A percentile compares a stretch with the other conserved stretches of the same genome.
These are phyloP conservation scores for Margarornis squamiger DNA, from an alignment of 2,797 vertebrate species.

Conservation along the genomic window DNA sequence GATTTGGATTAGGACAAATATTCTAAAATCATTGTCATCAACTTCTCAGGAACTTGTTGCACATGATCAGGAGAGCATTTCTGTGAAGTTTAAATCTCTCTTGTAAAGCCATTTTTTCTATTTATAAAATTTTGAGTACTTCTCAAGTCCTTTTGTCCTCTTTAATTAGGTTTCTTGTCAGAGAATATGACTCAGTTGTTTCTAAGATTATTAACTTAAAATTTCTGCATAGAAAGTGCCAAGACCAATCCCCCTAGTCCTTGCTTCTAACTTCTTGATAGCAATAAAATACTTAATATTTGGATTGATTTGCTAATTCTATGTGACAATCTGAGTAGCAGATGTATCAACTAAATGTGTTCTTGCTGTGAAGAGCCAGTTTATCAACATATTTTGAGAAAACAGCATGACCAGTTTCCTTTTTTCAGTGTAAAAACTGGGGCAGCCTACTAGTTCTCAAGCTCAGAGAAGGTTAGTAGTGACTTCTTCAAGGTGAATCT, in stretches of 20 bases:
- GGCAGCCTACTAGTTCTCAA: neutral
- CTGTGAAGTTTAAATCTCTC: neutral
- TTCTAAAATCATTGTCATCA: neutral
- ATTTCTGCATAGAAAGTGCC: neutral
- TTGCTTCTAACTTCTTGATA: neutral
- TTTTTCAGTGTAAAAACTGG: neutral
- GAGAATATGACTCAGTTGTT: neutral
- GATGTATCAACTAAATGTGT: slow-evolving; percentile 18
- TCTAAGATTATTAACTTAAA: neutral
- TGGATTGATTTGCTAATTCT: slow-evolving; percentile 44
- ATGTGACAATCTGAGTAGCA: neutral
- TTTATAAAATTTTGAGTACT: neutral
- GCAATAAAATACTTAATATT: slow-evolving; percentile 39
- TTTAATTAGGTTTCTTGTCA: neutral
- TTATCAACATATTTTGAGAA: slow-evolving; percentile 35
- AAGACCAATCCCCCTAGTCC: neutral
- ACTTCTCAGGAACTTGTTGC: neutral
- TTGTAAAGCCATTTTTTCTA: neutral
- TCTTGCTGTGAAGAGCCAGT: slow-evolving; percentile 37
- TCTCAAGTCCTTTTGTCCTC: neutral
- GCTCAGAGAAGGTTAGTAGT: neutral
- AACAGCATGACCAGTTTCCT: neutral
- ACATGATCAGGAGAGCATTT: neutral
- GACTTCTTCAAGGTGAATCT: slow-evolving; percentile 7
- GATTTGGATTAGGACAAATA: neutral